Base-by-base conservation (phyloP, 2,113 vertebrate species). In the Piaya cayana region DNA sequence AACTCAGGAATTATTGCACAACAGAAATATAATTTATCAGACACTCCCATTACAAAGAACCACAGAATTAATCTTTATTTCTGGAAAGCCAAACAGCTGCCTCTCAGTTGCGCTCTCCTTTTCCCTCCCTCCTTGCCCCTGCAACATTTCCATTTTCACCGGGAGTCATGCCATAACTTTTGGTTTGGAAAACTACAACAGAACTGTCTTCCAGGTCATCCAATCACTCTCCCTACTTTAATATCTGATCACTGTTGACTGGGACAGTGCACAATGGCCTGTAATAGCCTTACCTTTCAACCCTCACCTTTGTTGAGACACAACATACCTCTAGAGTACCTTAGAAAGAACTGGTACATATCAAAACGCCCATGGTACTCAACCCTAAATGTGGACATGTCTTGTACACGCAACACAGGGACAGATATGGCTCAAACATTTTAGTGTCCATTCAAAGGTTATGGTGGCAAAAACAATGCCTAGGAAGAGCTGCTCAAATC, bases 11-110 rank as follows among this genome's bases (percentile, higher is more conserved):
- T 83, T 86, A 70, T 82, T 96, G 77, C 87, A 82, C 81, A 92
- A 92, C 67, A 84, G 69, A 64, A 93, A 15, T 53, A 67, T 5
- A 0, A 89, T 81, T 81, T 94, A 81, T 52, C 29, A 75, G 64
- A 47, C 32, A 43, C 89, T 89, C 60, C 72, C 63, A 34, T 55
- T 67, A 75, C 34, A 63, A 59, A 82, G 72, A 90, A 49, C n/a
- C 78, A 77, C 39, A 65, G 59, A 42, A n/a, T 79, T 68, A 82
- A 86, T 83, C 50, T 32, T 39, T 32, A 86, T 81, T 77, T 82
- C 79, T 93, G 94, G 88, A 94, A 94, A 90, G 68, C 55, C 6
- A 9, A 86, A 62, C 27, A 82, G 27, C n/a, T 69, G 56, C 55
- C 34, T 90, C 59, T 82, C 37, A 63, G 2, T 1, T 65, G 18